Base-by-base conservation (phyloP, 2,113 vertebrate species). In the Macrotis lagotis region DNA sequence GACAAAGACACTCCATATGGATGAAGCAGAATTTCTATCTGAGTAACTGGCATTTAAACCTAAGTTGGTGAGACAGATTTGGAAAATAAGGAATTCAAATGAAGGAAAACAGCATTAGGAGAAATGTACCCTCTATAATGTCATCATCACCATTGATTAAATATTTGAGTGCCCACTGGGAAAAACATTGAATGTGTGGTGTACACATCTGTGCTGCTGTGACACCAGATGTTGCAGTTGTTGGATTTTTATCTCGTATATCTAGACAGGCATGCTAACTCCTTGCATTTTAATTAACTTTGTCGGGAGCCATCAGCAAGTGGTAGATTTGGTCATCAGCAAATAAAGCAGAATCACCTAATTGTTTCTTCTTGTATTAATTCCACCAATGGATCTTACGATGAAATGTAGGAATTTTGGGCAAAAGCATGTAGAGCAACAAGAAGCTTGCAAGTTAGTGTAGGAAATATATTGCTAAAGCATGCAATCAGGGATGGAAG, bases 211-310 rank as follows among this genome's bases (percentile, higher is more conserved):
- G 97, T 91, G 96, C 94, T 95, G 88, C 96, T 94, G 92, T 6
- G 94, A 95, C 50, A 89, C 96, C 97, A 97, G 97, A 97, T 98
- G 97, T 97, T 96, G 95, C 89, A 92, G 52, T 95, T 97, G 93
- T 96, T 94, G 91, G 96, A 96, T 90, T 97, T 98, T 97, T 97
- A 96, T 96, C 90, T 93, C 92, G 90, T 74, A 50, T 50, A 95
- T 95, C 91, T 93, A 92, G 95, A 92, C 48, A 95, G 50, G 91
- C 66, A 10, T 91, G 89, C 96, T 95, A 92, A 94, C 94, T 96
- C 95, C 1, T 26, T 90, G 90, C 94, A 94, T 97, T 96, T 96
- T 94, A 96, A 96, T 97, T 51, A 95, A 94, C 74, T 93, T 91
- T 89, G 89, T 92, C 92, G 92, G 48, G 89, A 94, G 55, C 52